Evolutionary conservation across 2,888 invertebrate species (phyloP).

Genomic region (Hesperia comma): DNA sequence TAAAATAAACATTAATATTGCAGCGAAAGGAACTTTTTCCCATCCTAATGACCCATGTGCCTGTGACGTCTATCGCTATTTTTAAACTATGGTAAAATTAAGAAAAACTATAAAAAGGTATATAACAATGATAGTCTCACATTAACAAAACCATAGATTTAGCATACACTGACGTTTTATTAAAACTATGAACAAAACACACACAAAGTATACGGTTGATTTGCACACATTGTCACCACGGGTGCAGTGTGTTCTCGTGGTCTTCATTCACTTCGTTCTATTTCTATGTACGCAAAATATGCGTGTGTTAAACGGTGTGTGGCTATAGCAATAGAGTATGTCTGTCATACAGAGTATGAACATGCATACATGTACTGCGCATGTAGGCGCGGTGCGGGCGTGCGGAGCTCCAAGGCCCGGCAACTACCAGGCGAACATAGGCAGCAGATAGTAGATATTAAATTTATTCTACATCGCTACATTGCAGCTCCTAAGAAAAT

Average conservation of each 20-base stretch:
- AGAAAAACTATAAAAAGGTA: no score
- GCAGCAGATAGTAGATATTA: slow-evolving; percentile 44
- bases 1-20: no score
- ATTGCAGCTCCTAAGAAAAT: slow-evolving; percentile 15
- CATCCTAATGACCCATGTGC: no score
- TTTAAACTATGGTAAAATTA: no score
- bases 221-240: neutral
- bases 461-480: slow-evolving; percentile 23
- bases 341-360: slow-evolving; percentile 10
- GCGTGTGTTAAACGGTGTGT: slow-evolving; percentile 18
- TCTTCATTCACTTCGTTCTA: slow-evolving; percentile 3
- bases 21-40: no score
- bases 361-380: slow-evolving; percentile 59
- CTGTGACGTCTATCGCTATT: no score
- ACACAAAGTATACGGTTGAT: neutral
- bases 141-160: no score
- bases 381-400: slow-evolving; percentile 80
- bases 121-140: no score
- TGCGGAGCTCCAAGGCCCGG: slow-evolving; percentile 77
- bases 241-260: neutral
- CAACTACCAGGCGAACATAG: slow-evolving; percentile 73
- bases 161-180: no score
- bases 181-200: no score
- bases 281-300: slow-evolving; percentile 7
- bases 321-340: slow-evolving; percentile 19